Evolutionary conservation across 2,113 vertebrate species (phyloP).

Genomic region (Talpa occidentalis): DNA sequence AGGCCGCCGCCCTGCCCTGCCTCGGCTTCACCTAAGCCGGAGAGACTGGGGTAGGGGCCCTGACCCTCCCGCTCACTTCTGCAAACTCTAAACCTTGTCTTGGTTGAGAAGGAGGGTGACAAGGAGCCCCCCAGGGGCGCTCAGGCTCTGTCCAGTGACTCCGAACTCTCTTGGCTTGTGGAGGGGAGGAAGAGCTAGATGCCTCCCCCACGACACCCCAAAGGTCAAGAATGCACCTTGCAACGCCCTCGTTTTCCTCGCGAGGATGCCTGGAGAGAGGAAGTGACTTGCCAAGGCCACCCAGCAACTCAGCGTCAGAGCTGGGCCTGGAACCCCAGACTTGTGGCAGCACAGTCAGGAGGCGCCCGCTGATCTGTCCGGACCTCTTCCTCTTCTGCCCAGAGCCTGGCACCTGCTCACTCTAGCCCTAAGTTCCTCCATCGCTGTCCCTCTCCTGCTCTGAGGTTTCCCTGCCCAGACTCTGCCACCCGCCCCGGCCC

Average conservation of each 20-base stretch:
- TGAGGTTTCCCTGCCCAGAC: not conserved
- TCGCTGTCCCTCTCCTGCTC: not conserved
- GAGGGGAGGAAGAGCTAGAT: not conserved
- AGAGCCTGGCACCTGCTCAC: not conserved
- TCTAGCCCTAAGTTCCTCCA: not conserved
- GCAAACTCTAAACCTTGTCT: not conserved
- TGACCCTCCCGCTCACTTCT: not conserved
- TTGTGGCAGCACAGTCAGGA: not conserved
- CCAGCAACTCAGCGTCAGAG: not conserved
- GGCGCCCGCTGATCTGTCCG: conserved; percentile 1
- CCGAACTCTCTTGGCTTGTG: not conserved
- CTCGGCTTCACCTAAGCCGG: not conserved
- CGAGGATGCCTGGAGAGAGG: not conserved
- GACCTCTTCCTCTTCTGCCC: not conserved
- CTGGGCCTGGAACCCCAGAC: not conserved
- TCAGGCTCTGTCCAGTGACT: not conserved
- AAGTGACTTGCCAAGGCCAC: not conserved
- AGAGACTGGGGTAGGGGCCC: not conserved
- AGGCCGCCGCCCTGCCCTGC: not conserved
- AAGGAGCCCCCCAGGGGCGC: not conserved
- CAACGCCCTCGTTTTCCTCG: not conserved
- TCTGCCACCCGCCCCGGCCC: not conserved
- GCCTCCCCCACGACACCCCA: not conserved
- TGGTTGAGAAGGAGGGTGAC: not conserved
- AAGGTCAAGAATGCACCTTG: not conserved